Evolutionary conservation across 2,113 vertebrate species (phyloP).

Genomic region (Zootoca vivipara): DNA sequence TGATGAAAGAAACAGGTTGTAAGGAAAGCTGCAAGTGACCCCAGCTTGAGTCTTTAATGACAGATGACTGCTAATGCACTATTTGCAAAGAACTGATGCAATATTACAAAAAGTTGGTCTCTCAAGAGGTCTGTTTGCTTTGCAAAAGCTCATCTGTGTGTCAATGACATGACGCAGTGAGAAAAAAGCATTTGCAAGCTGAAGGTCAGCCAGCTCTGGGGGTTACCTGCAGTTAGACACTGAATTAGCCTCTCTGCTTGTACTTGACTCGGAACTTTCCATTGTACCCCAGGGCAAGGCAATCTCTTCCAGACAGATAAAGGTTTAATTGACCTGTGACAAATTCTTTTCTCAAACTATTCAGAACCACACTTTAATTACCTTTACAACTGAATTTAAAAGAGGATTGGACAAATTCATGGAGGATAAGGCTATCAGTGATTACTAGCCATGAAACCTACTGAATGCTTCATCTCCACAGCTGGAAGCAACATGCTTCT

Average conservation of each 20-base stretch:
- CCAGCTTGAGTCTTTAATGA: not conserved
- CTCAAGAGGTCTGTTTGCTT: constrained; percentile 5
- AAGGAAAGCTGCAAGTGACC: not conserved
- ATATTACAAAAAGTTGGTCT: constrained; percentile 4
- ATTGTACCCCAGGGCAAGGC: not conserved
- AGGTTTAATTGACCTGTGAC: not conserved
- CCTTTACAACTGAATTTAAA: no score
- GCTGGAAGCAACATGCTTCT: no score
- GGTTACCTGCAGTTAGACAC: not conserved
- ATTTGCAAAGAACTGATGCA: not conserved
- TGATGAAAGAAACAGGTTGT: not conserved
- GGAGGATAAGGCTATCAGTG: no score
- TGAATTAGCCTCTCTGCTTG: not conserved
- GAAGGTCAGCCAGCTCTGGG: constrained; percentile 9
- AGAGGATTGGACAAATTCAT: no score
- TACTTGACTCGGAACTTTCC: not conserved
- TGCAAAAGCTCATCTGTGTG: not conserved
- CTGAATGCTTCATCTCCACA: no score
- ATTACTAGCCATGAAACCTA: no score
- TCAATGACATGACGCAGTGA: not conserved
- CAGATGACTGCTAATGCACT: not conserved
- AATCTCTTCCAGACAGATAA: not conserved
- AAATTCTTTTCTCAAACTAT: constrained; percentile 3
- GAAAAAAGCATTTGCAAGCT: constrained; percentile 34
- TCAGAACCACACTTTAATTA: not conserved